Conservation (phyloP, 2,888 invertebrate genomes). For the Tachina lurida region DNA sequence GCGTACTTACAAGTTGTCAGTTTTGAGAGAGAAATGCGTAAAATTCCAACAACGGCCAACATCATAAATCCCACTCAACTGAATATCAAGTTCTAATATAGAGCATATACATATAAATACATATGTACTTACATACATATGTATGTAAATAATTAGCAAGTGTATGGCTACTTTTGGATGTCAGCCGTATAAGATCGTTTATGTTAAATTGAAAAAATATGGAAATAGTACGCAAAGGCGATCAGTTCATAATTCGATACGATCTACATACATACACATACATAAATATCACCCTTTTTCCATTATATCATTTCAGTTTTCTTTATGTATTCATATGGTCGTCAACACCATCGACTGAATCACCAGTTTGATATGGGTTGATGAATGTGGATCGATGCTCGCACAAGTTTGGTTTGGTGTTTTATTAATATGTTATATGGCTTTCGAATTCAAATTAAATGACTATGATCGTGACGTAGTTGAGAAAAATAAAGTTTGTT, state of each 20-base stretch:
- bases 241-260: conserved; percentile 63
- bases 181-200: neutral
- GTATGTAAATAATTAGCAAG: neutral
- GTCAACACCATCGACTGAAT: conserved; percentile 38
- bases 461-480: conserved; percentile 70
- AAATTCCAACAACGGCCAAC: conserved; percentile 44
- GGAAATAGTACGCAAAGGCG: conserved; percentile 35
- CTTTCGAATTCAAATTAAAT: conserved; percentile 63
- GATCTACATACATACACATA: conserved; percentile 7
- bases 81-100: conserved; percentile 32
- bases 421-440: conserved; percentile 7
- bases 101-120: neutral
- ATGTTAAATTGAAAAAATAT: conserved; percentile 6
- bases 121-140: neutral
- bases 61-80: conserved; percentile 24
- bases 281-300: conserved; percentile 42
- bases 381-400: conserved; percentile 51
- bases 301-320: neutral
- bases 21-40: conserved; percentile 44
- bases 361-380: conserved; percentile 46
- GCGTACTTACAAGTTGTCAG: conserved; percentile 27
- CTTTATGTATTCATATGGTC: conserved; percentile 17
- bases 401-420: conserved; percentile 47
- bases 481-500: conserved; percentile 59
- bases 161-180: neutral